These are phyloP conservation scores for Physocephala rufipes DNA, from an alignment of 2,888 invertebrate genomes.

Conservation along the genomic window DNA sequence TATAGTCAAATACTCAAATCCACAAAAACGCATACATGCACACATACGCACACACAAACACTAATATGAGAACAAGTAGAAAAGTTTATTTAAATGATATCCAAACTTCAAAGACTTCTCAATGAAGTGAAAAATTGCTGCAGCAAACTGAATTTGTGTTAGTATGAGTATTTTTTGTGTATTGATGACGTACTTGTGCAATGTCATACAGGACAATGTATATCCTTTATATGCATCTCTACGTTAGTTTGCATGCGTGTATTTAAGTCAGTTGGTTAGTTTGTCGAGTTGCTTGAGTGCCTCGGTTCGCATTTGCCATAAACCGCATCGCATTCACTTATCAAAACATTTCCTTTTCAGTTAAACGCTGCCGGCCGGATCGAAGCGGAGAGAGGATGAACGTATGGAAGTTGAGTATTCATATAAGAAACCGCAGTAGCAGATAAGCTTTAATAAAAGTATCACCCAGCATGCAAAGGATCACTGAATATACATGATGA, in stretches of 20 bases:
- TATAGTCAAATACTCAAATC: too few species aligned
- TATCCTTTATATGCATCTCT: not conserved
- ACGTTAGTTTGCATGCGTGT: not conserved
- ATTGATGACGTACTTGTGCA: not conserved
- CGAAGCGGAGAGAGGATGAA: too few species aligned
- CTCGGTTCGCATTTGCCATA: slow-evolving; percentile 15
- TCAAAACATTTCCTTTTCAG: slow-evolving; percentile 21
- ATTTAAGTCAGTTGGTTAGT: not conserved
- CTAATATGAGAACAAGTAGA: not conserved
- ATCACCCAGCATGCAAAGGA: too few species aligned
- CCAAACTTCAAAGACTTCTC: not conserved
- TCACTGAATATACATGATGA: too few species aligned
- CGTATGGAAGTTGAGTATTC: slow-evolving; percentile 7
- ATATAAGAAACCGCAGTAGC: slow-evolving; percentile 10
- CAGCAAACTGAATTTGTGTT: slow-evolving; percentile 12
- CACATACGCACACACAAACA: not conserved
- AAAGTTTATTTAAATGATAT: slow-evolving; percentile 21
- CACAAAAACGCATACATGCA: not conserved
- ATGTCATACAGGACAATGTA: not conserved
- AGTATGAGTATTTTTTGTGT: not conserved
- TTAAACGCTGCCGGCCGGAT: slow-evolving; percentile 9
- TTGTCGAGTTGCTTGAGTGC: not conserved
- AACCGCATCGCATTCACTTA: slow-evolving; percentile 34
- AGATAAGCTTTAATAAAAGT: slow-evolving; percentile 10
- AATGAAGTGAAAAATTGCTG: slow-evolving; percentile 25